Base-by-base conservation (phyloP, 2,888 invertebrate genomes). In the Lypha dubia region DNA sequence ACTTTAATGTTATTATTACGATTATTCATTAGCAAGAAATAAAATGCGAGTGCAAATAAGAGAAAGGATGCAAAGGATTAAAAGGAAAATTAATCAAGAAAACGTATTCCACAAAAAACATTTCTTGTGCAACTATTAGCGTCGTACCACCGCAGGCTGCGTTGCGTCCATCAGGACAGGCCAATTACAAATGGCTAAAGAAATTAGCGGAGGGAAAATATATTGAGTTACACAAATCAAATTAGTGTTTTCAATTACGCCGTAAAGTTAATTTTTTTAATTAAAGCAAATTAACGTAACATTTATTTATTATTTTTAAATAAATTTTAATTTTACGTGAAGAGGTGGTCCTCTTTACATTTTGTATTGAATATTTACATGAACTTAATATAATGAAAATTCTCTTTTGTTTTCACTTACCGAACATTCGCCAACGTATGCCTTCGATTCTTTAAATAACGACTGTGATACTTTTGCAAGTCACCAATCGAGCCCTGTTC, bases 391-490 rank as follows among this genome's bases (percentile, higher is more conserved):
- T 28, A 44, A 44, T 15, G 3, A 44, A 44, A 44, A 44, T n/a
- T 41, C 17, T 13, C 67, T 17, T 20, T 15, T 5, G 13, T 73
- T 41, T 56, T 1, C 53, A 95, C 97, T 97, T 93, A 97, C 97
- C 97, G 97, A 93, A 97, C 97, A 93, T 97, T 97, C 86, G 97
- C 97, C 90, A 98, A 94, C 13, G 97, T 98, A 92, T 97, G 97
- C 77, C 97, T 94, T 84, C 97, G 94, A 90, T 96, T 97, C 93
- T 97, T 95, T 89, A 97, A 94, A 93, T 97, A 96, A 89, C 96
- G 93, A 88, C 95, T 96, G 92, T 97, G 97, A 93, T 97, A 97
- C 92, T 96, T 96, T 91, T 97, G 96, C 89, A 97, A 94, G 92
- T 97, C 97, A 75, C 97, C 97, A 91, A 97, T 97, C 92, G 96